Conservation (phyloP, 2,888 invertebrate species). For the Trissolcus brochymenae region DNA sequence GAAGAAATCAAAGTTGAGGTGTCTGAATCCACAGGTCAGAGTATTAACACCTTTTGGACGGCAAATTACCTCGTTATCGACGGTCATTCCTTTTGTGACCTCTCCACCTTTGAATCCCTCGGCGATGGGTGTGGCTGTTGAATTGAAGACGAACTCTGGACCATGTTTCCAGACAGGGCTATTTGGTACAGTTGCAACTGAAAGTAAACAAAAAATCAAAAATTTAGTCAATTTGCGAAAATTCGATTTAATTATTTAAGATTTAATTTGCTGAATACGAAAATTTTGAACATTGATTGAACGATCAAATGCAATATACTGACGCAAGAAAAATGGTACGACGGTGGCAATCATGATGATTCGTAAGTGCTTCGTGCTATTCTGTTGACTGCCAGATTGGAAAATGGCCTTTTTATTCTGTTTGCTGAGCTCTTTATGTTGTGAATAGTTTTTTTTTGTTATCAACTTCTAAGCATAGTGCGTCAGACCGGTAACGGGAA, state of each 20-base stretch:
- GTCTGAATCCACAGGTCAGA: constrained; percentile 16
- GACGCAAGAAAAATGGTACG: constrained; percentile 31
- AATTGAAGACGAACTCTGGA: constrained; percentile 13
- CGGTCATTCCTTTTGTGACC: background rate
- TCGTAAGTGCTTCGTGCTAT: constrained; percentile 9
- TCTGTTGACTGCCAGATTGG: constrained; percentile 17
- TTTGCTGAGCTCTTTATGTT: constrained; percentile 10
- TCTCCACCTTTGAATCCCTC: constrained; percentile 7
- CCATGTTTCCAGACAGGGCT: constrained; percentile 9
- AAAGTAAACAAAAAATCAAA: background rate
- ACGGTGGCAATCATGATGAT: constrained; percentile 30
- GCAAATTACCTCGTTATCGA: constrained; percentile 18
- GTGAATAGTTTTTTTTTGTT: constrained; percentile 19
- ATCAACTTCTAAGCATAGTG: constrained; percentile 15
- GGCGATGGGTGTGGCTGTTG: background rate
- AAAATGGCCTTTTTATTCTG: constrained; percentile 36
- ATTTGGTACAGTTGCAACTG: constrained; percentile 8
- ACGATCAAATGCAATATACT: constrained; percentile 7
- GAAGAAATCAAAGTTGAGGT: background rate
- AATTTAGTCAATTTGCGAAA: background rate
- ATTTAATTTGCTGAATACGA: background rate
- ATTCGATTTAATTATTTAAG: background rate
- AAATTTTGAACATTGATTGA: background rate
- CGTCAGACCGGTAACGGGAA: constrained; percentile 31
- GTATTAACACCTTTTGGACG: background rate